Evolutionary conservation across 2,888 invertebrate genomes (phyloP).

Genomic region (Melangyna quadrimaculata): DNA sequence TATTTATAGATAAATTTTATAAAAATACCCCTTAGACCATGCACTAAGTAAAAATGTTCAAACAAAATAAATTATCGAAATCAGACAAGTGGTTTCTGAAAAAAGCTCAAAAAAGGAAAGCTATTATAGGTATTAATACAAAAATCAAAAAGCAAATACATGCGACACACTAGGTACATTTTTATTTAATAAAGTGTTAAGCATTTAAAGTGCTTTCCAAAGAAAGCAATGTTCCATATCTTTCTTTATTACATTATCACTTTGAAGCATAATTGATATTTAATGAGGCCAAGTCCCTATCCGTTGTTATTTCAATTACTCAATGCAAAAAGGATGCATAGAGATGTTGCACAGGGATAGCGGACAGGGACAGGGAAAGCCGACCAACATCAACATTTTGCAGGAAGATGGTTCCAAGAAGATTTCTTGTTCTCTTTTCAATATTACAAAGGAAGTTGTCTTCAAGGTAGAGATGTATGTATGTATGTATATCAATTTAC

Average conservation of each 20-base stretch:
- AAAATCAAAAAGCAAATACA: background rate
- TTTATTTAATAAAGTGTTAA: background rate
- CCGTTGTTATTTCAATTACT: constrained; percentile 60
- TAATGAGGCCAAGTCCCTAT: constrained; percentile 65
- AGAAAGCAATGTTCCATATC: constrained; percentile 2
- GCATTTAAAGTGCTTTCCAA: background rate
- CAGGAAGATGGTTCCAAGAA: background rate
- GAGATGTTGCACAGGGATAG: background rate
- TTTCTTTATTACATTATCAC: constrained; percentile 23
- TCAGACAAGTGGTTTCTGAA: too few relatives aligned
- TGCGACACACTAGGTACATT: background rate
- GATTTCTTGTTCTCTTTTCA: background rate
- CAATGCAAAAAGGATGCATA: background rate
- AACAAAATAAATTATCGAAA: too few relatives aligned
- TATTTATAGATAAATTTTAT: too few relatives aligned
- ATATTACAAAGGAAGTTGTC: background rate
- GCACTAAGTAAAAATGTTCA: too few relatives aligned
- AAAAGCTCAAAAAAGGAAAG: too few relatives aligned
- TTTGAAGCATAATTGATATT: constrained; percentile 61
- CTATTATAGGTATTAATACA: too few relatives aligned
- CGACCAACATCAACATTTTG: background rate
- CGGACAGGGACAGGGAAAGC: background rate
- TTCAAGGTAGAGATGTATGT: too few relatives aligned
- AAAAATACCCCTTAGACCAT: too few relatives aligned
- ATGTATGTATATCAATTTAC: constrained; percentile 57